Evolutionary conservation across 2,797 vertebrate species (phyloP).

Genomic region (Taeniopygia guttata): DNA sequence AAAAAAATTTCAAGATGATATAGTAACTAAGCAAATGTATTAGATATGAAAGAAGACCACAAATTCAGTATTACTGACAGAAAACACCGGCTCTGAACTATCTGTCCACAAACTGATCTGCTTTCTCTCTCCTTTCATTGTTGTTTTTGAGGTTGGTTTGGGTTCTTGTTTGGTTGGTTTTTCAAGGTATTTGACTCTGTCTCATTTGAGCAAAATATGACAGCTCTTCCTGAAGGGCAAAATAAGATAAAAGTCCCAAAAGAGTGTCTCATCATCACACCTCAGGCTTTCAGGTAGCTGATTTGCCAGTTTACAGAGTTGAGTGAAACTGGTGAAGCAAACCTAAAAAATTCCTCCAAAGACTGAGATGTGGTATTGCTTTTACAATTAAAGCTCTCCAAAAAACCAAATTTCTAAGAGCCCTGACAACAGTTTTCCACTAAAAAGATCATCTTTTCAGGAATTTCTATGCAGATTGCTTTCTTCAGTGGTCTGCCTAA

Average conservation of each 20-base stretch:
- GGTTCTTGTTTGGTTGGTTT: neutral
- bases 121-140: neutral
- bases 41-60: neutral
- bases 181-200: neutral
- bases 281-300: neutral
- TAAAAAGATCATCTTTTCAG: neutral
- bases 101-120: neutral
- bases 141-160: neutral
- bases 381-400: neutral
- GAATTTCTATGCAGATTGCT: neutral
- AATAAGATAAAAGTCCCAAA: neutral
- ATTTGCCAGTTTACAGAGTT: neutral
- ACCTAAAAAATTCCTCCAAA: neutral
- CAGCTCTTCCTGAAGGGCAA: neutral
- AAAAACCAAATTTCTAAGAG: neutral
- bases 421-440: neutral
- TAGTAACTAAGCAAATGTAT: neutral
- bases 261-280: neutral
- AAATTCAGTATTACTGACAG: neutral
- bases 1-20: neutral
- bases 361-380: neutral
- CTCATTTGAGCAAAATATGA: neutral
- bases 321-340: neutral
- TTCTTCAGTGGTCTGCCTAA: neutral
- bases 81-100: neutral